phyloP scores from a whole-genome alignment of 2,888 invertebrate genomes.

The Phyllotreta cruciferae region DNA sequence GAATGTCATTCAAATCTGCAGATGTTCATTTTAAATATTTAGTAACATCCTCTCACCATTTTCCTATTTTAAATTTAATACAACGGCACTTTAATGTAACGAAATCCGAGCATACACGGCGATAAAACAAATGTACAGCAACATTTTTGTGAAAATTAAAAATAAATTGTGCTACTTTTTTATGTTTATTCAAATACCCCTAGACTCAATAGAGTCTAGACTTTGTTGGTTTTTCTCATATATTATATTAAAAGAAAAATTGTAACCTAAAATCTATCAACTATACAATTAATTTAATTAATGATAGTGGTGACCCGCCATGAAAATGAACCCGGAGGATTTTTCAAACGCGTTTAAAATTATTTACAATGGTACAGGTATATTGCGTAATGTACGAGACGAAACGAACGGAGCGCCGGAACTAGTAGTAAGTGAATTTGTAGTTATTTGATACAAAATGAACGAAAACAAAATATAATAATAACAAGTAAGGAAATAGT shows the following conservation, averaged over 20 bases:
- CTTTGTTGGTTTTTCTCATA: slow-evolving; percentile 38
- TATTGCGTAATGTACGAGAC: slow-evolving; percentile 32
- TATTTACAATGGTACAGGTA: slow-evolving; percentile 50
- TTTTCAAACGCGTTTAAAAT: slow-evolving; percentile 44
- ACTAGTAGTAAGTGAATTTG: not conserved
- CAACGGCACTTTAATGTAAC: slow-evolving; percentile 28
- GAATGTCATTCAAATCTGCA: not conserved
- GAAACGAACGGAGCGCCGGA: slow-evolving; percentile 17
- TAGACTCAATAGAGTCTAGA: slow-evolving; percentile 54
- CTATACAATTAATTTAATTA: slow-evolving; percentile 58
- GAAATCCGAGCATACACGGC: slow-evolving; percentile 32
- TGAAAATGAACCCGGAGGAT: slow-evolving; percentile 52
- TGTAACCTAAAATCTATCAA: slow-evolving; percentile 58
- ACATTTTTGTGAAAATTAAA: slow-evolving; percentile 52
- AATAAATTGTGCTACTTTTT: slow-evolving; percentile 61
- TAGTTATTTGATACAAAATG: not conserved
- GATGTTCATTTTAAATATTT: slow-evolving; percentile 3
- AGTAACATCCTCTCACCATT: slow-evolving; percentile 35
- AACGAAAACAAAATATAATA: slow-evolving; percentile 1
- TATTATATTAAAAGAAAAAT: slow-evolving; percentile 54
- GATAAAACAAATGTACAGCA: slow-evolving; percentile 41
- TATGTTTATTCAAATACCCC: slow-evolving; percentile 56
- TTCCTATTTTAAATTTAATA: slow-evolving; percentile 16
- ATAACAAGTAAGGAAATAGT: not conserved
- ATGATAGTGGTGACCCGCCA: slow-evolving; percentile 53